Conservation (phyloP, 2,113 vertebrate species). For the Ictidomys tridecemlineatus region DNA sequence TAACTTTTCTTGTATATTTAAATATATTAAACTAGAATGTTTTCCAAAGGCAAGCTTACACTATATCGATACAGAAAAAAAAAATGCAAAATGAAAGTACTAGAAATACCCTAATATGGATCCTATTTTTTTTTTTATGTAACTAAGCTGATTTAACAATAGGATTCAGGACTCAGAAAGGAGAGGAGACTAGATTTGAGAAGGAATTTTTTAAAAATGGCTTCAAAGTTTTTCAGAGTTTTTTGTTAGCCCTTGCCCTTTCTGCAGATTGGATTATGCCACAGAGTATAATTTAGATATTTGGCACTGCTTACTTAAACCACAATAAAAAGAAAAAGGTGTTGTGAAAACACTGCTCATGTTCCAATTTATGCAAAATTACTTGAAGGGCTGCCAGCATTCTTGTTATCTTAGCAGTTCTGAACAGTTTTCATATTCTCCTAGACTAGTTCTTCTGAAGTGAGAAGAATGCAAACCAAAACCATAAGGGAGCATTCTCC, state of each 20-base stretch:
- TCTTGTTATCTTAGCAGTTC: neutral
- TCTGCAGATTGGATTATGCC: constrained; percentile 35
- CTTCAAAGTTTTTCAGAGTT: constrained; percentile 54
- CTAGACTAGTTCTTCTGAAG: neutral
- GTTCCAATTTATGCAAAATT: constrained; percentile 47
- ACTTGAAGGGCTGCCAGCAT: constrained; percentile 61
- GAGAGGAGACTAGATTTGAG: neutral
- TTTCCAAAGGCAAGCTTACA: neutral
- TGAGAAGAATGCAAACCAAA: neutral
- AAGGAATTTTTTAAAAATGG: neutral
- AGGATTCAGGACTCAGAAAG: constrained; percentile 5
- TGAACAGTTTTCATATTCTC: neutral
- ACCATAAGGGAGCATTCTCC: neutral
- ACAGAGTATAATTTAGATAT: constrained; percentile 55
- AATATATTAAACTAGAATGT: neutral
- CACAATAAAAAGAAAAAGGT: constrained; percentile 59
- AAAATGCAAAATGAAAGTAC: neutral
- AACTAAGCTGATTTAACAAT: neutral
- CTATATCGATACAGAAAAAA: neutral
- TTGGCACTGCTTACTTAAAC: constrained; percentile 57
- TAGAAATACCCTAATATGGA: neutral
- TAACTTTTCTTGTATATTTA: neutral
- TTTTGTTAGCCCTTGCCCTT: neutral
- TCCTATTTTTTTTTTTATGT: neutral
- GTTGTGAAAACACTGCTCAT: constrained; percentile 60